Percentiles rank a stretch among this genome's conserved stretches.
These are phyloP conservation scores for Callopanchax toddi DNA, from an alignment of 2,113 vertebrate species.

Conservation along the genomic window DNA sequence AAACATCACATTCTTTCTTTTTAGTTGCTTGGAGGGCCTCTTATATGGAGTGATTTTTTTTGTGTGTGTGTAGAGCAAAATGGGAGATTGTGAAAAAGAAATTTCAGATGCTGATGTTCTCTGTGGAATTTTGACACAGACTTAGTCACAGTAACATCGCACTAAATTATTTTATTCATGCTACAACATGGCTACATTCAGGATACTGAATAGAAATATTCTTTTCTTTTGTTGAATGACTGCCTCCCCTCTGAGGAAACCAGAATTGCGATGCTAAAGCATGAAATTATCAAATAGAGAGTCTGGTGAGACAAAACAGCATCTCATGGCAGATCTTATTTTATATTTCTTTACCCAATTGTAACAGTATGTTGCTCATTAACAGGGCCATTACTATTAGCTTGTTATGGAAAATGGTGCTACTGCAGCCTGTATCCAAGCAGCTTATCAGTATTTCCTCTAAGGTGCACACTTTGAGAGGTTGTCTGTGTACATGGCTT, in stretches of 20 bases:
- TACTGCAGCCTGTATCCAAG: constrained; percentile 60
- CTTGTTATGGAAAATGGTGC: constrained; percentile 60
- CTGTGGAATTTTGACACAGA: constrained; percentile 16
- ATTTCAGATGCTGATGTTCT: constrained; percentile 23
- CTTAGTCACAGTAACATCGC: constrained; percentile 33
- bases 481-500: constrained; percentile 25
- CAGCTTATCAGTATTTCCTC: constrained; percentile 74
- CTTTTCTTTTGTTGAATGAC: constrained; percentile 36
- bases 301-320: constrained; percentile 41
- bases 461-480: constrained; percentile 59
- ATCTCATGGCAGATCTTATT: constrained; percentile 45
- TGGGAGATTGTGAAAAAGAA: constrained; percentile 17
- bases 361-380: constrained; percentile 68
- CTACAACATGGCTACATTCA: constrained; percentile 22
- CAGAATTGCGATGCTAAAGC: constrained; percentile 13
- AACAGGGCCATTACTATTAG: constrained; percentile 59
- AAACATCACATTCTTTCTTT: constrained; percentile 55
- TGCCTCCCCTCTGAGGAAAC: constrained; percentile 32
- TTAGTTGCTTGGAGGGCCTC: constrained; percentile 46
- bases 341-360: constrained; percentile 55
- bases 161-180: constrained; percentile 39
- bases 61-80: constrained; percentile 31
- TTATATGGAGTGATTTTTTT: constrained; percentile 39
- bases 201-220: constrained; percentile 39
- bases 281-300: constrained; percentile 43